Percentiles rank a stretch among this genome's conserved stretches.
Conservation (phyloP, 2,888 invertebrate species). For the Amphiduros pacificus region DNA sequence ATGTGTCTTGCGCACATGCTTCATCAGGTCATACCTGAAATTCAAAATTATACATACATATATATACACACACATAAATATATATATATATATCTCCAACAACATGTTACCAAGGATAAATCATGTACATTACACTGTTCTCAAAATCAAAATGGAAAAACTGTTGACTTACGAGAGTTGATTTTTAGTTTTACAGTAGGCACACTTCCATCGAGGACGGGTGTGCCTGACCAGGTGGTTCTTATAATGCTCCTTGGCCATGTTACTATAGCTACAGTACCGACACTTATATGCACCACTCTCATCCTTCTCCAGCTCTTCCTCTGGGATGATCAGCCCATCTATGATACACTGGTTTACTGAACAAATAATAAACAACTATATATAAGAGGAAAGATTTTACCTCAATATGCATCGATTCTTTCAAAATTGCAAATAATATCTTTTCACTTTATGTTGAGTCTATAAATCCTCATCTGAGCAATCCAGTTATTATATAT, state of each 20-base stretch:
- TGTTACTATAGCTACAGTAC: slow-evolving; percentile 21
- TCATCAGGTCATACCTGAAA: background rate
- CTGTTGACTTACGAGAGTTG: slow-evolving; percentile 29
- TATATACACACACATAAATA: no score
- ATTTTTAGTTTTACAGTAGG: slow-evolving; percentile 25
- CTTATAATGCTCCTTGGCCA: slow-evolving; percentile 24
- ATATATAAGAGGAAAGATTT: background rate
- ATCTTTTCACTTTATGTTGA: no score
- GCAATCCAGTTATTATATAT: no score
- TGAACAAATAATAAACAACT: background rate
- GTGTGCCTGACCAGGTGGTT: slow-evolving; percentile 26
- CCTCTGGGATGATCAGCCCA: slow-evolving; percentile 7
- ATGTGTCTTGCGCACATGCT: background rate
- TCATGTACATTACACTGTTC: background rate
- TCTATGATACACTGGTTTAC: slow-evolving; percentile 3
- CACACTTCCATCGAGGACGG: slow-evolving; percentile 30
- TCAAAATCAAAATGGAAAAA: no score
- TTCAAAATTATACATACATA: background rate
- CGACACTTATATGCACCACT: slow-evolving; percentile 24
- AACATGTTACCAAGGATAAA: background rate
- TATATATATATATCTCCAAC: no score
- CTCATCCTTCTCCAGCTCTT: slow-evolving; percentile 12
- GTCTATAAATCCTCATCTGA: no score
- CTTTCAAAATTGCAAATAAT: no score
- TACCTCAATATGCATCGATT: no score